Percentiles rank a stretch among this genome's conserved stretches.
phyloP scores from a whole-genome alignment of 2,113 vertebrate species.

The Acanthisitta chloris region DNA sequence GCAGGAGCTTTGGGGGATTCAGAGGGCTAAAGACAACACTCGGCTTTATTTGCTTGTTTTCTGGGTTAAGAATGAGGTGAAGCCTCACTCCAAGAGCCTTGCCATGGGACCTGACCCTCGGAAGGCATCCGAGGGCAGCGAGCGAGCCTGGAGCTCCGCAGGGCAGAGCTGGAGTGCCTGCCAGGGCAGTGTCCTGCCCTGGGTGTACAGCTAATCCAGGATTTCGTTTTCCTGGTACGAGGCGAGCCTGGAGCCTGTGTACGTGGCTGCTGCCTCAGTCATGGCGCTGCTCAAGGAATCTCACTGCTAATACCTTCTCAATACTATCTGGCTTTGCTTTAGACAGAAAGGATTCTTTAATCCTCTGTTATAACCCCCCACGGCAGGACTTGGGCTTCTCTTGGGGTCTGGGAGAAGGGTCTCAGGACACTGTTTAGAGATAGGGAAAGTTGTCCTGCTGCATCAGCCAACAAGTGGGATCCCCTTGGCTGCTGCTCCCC shows the following conservation, averaged over 20 bases:
- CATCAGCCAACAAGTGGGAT: not conserved
- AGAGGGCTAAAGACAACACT: not conserved
- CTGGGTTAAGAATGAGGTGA: not conserved
- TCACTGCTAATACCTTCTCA: not conserved
- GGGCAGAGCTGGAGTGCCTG: not conserved
- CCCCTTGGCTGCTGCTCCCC: not conserved
- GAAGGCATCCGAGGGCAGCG: not conserved
- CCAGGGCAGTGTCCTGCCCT: not conserved
- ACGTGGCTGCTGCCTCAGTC: not conserved
- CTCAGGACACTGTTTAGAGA: not conserved
- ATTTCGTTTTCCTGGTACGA: not conserved
- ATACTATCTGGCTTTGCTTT: not conserved
- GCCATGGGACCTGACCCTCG: not conserved
- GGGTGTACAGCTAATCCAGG: not conserved
- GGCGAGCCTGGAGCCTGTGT: accelerated
- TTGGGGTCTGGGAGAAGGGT: not conserved
- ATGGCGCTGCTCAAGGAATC: not conserved
- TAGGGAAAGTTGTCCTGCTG: not conserved
- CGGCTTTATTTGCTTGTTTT: not conserved
- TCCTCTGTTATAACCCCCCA: accelerated
- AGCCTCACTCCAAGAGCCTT: not conserved
- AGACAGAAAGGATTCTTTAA: not conserved
- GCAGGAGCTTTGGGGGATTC: not conserved
- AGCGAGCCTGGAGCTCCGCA: accelerated
- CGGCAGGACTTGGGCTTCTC: not conserved